phyloP scores from a whole-genome alignment of 2,797 vertebrate genomes.

The Alfaro cultratus region DNA sequence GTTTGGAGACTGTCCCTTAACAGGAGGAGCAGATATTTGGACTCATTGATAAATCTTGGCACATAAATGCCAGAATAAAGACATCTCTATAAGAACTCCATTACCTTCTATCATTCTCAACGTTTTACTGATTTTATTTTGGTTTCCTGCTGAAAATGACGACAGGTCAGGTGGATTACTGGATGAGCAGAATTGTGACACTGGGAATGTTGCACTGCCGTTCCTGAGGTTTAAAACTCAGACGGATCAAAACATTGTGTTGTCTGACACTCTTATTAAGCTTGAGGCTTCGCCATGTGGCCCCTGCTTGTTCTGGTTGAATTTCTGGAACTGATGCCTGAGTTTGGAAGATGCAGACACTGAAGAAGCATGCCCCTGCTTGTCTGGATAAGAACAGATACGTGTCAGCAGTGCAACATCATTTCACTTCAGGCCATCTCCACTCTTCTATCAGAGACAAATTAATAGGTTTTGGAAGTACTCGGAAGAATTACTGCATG shows the following conservation, averaged over 20 bases:
- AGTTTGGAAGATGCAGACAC: conserved; percentile 49
- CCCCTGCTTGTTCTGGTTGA: conserved; percentile 57
- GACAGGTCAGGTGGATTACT: conserved; percentile 34
- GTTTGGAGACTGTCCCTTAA: not conserved
- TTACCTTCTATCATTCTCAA: not conserved
- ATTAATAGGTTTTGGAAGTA: conserved; percentile 62
- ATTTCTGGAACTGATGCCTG: conserved; percentile 54
- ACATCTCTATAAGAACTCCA: not conserved
- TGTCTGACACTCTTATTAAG: conserved; percentile 51
- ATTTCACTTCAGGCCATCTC: conserved; percentile 60
- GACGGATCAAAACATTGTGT: conserved; percentile 47
- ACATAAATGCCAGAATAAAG: not conserved
- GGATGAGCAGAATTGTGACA: conserved; percentile 44
- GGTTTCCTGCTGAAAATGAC: not conserved
- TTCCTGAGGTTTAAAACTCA: conserved; percentile 32
- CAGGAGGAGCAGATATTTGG: not conserved
- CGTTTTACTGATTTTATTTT: not conserved
- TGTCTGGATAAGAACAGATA: conserved; percentile 60
- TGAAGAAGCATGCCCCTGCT: conserved; percentile 62
- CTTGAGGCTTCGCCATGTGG: conserved; percentile 60
- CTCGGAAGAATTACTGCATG: conserved; percentile 50
- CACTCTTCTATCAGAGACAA: conserved; percentile 67
- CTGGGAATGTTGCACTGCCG: not conserved
- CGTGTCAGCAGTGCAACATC: conserved; percentile 49
- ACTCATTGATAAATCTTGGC: not conserved